Evolutionary conservation across 2,888 invertebrate species (phyloP).

Genomic region (Meliscaeva auricollis): DNA sequence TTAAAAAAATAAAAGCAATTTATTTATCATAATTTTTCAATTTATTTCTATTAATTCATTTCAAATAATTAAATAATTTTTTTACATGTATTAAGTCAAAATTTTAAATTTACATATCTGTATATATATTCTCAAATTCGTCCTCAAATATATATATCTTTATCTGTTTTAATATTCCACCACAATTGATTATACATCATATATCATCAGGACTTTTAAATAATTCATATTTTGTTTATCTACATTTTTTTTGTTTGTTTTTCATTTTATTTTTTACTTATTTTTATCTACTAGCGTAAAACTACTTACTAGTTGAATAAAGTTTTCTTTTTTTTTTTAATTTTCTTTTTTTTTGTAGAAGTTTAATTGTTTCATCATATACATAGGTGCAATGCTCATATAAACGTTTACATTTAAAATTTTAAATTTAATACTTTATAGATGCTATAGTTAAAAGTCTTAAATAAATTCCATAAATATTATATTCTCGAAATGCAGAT

Average conservation of each 20-base stretch:
- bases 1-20: neutral
- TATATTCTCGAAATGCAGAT: conserved; percentile 57
- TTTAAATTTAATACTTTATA: conserved; percentile 44
- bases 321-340: conserved; percentile 35
- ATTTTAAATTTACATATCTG: conserved; percentile 67
- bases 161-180: conserved; percentile 37
- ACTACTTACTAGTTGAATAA: conserved; percentile 60
- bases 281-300: conserved; percentile 61
- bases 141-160: conserved; percentile 25
- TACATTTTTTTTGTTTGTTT: conserved; percentile 37
- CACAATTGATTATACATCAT: conserved; percentile 55
- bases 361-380: conserved; percentile 35
- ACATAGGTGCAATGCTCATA: conserved; percentile 66
- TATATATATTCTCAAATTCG: conserved; percentile 54
- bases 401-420: conserved; percentile 59
- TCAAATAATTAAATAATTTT: conserved; percentile 67
- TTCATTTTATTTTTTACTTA: conserved; percentile 35
- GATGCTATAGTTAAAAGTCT: conserved; percentile 65
- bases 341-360: conserved; percentile 19
- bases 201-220: conserved; percentile 58
- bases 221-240: conserved; percentile 44
- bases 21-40: conserved; percentile 51
- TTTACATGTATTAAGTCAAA: conserved; percentile 61
- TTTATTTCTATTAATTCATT: conserved; percentile 73
- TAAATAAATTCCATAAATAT: conserved; percentile 74